Conservation (phyloP, 2,113 vertebrate genomes). For the Sylvilagus bachmani region DNA sequence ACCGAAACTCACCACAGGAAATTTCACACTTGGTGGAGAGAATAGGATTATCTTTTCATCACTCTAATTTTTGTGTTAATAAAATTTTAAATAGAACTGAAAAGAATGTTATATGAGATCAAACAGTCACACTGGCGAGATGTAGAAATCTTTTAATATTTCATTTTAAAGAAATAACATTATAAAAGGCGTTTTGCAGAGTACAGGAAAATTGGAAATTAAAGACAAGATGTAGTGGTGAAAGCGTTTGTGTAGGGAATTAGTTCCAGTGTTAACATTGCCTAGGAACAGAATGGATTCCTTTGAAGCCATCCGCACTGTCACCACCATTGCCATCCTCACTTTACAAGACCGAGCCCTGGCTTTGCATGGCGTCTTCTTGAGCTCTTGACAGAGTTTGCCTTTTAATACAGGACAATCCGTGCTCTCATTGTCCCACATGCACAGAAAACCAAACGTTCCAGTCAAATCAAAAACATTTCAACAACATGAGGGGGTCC, state of each 20-base stretch:
- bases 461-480: neutral
- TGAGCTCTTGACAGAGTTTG: neutral
- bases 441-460: neutral
- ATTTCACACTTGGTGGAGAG: slow-evolving; percentile 50
- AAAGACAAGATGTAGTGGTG: neutral
- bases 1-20: neutral
- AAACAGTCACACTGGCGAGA: slow-evolving; percentile 58
- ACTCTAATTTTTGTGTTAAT: slow-evolving; percentile 65
- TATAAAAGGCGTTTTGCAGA: slow-evolving; percentile 59
- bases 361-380: neutral
- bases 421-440: neutral
- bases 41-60: slow-evolving; percentile 68
- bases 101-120: slow-evolving; percentile 6
- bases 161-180: slow-evolving; percentile 67
- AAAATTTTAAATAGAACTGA: slow-evolving; percentile 63
- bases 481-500: neutral
- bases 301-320: neutral
- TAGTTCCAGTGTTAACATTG: neutral
- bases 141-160: slow-evolving; percentile 63
- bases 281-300: neutral
- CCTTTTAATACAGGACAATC: neutral
- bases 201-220: slow-evolving; percentile 57
- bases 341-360: neutral
- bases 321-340: neutral
- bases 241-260: neutral